A percentile compares a stretch with the other conserved stretches of the same genome.
Conservation (phyloP, 2,888 invertebrate genomes). For the Penaeus monodon region DNA sequence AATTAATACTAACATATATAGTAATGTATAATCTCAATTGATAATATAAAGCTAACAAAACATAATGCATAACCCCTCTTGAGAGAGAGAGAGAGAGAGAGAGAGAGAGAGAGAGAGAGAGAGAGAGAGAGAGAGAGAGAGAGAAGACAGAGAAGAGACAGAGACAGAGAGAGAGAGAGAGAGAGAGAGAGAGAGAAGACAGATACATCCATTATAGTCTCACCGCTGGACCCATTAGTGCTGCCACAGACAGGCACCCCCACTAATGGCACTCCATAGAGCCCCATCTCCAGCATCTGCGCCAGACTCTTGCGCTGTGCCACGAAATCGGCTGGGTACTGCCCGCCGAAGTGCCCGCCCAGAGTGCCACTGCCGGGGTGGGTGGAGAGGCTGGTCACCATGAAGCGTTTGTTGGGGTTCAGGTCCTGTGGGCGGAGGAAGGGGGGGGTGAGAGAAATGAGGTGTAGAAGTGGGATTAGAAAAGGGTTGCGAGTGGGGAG, state of each 20-base stretch:
- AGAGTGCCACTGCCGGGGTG: constrained; percentile 43
- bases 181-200: too few species aligned
- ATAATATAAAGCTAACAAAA: too few species aligned
- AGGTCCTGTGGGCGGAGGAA: constrained; percentile 10
- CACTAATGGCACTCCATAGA: constrained; percentile 50
- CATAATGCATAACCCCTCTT: too few species aligned
- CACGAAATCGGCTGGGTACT: constrained; percentile 27
- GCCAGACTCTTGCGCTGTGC: constrained; percentile 41
- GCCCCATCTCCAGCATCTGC: constrained; percentile 52
- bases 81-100: constrained; percentile 13
- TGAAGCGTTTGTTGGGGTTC: background rate
- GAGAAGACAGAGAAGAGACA: too few species aligned
- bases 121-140: background rate
- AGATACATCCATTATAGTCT: background rate
- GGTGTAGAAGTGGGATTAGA: too few species aligned
- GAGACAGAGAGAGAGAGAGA: background rate
- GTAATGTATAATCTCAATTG: too few species aligned
- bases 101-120: background rate
- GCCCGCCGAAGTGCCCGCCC: constrained; percentile 47
- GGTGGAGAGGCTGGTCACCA: constrained; percentile 54
- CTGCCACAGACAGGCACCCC: constrained; percentile 58
- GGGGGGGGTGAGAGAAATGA: too few species aligned
- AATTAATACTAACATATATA: too few species aligned
- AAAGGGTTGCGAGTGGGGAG: too few species aligned
- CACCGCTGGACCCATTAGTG: constrained; percentile 30